These are phyloP conservation scores for Aegotheles bennettii DNA, from an alignment of 2,113 vertebrate genomes.

Conservation along the genomic window DNA sequence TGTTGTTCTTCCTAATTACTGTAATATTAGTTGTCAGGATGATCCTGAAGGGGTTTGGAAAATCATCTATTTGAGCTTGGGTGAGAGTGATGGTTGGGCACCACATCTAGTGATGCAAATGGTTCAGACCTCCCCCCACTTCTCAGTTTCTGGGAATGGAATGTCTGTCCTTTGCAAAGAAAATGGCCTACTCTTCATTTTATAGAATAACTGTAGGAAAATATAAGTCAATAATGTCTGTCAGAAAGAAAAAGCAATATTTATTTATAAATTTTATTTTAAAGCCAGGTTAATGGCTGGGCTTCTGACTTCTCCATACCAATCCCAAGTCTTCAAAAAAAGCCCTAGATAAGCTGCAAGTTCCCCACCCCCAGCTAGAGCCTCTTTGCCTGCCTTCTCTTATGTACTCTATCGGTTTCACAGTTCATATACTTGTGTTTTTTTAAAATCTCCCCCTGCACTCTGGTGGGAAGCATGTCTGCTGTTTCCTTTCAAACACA, in stretches of 20 bases:
- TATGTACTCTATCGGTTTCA: slow-evolving; percentile 55
- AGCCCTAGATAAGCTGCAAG: background rate
- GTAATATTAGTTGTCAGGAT: background rate
- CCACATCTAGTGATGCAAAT: background rate
- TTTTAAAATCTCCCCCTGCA: slow-evolving; percentile 14
- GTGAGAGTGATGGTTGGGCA: background rate
- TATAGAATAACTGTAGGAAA: background rate
- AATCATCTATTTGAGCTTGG: background rate
- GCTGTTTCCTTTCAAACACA: slow-evolving; percentile 59
- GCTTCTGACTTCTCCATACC: background rate
- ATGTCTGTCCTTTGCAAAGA: background rate
- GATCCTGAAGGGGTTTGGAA: background rate
- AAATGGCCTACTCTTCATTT: background rate
- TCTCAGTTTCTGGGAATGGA: background rate
- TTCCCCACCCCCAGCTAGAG: background rate
- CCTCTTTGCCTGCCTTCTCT: slow-evolving; percentile 32
- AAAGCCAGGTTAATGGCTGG: background rate
- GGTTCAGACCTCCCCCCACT: background rate
- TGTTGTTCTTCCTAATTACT: background rate
- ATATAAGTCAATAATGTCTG: background rate
- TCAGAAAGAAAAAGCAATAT: background rate
- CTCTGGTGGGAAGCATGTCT: slow-evolving; percentile 51
- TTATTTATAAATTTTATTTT: background rate
- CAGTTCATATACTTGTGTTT: slow-evolving; percentile 58
- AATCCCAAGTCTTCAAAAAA: background rate